Evolutionary conservation across 1,140 invertebrate genomes (phyloP).

Genomic region (Laupala kohalensis): DNA sequence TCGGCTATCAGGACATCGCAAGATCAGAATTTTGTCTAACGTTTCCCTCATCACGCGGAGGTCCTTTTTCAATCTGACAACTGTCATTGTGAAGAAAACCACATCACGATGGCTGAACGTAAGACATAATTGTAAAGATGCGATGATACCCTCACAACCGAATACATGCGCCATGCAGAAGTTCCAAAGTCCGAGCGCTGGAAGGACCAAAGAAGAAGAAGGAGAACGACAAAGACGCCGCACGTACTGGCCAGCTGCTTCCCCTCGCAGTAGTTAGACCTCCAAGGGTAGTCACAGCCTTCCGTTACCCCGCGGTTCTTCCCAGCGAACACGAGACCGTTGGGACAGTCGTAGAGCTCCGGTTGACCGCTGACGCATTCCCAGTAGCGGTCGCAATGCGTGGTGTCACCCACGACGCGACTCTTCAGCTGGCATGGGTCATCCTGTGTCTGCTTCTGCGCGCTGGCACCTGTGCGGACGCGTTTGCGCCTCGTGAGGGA

Average conservation of each 20-base stretch:
- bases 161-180: too few species aligned
- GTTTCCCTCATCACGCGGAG: too few species aligned
- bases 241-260: conserved; percentile 56
- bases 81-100: too few species aligned
- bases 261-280: conserved; percentile 70
- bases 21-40: too few species aligned
- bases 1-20: too few species aligned
- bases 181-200: too few species aligned
- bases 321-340: conserved; percentile 77
- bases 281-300: conserved; percentile 79
- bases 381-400: conserved; percentile 79
- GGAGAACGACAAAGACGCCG: not conserved
- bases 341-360: conserved; percentile 77
- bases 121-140: too few species aligned
- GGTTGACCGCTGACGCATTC: conserved; percentile 65
- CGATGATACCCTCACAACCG: too few species aligned
- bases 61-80: too few species aligned
- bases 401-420: conserved; percentile 56
- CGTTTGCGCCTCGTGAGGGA: not conserved
- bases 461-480: conserved; percentile 1
- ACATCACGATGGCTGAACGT: too few species aligned
- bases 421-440: conserved; percentile 66
- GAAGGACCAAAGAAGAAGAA: not conserved
- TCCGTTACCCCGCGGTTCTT: conserved; percentile 74
- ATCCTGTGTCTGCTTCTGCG: conserved; percentile 37